phyloP scores from a whole-genome alignment of 2,113 vertebrate genomes.

The Charina bottae region DNA sequence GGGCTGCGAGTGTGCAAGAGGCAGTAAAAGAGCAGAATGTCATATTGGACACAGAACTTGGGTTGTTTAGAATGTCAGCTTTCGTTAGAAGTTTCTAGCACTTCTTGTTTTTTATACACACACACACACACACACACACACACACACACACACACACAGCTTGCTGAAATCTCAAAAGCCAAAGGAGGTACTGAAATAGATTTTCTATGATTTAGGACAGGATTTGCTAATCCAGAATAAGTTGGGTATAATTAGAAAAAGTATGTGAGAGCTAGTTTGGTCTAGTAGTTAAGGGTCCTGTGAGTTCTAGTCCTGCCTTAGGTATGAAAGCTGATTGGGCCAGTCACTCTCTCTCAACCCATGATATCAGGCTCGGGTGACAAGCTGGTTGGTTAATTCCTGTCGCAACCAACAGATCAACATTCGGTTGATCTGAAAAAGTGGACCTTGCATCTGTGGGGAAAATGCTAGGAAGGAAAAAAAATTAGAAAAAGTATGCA shows the following conservation, averaged over 20 bases:
- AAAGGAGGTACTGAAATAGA: neutral
- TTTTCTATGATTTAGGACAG: neutral
- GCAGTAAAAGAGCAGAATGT: neutral
- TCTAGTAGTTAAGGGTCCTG: too few relatives aligned
- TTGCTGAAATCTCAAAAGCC: constrained; percentile 5
- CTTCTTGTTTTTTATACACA: neutral
- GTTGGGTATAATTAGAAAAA: neutral
- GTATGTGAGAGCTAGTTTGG: neutral
- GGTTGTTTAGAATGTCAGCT: constrained; percentile 11
- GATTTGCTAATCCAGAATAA: neutral
- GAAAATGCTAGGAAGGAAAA: too few relatives aligned
- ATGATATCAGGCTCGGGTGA: too few relatives aligned
- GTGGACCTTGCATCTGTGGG: too few relatives aligned
- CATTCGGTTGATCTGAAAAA: too few relatives aligned
- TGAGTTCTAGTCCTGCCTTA: too few relatives aligned
- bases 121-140: too few relatives aligned
- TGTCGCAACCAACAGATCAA: too few relatives aligned
- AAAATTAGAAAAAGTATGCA: neutral
- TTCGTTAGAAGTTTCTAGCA: neutral
- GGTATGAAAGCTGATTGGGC: too few relatives aligned
- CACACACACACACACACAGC: too few relatives aligned
- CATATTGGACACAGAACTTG: neutral
- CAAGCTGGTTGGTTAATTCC: too few relatives aligned
- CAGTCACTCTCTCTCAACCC: too few relatives aligned
- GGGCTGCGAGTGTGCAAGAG: neutral